Evolutionary conservation across 2,113 vertebrate genomes (phyloP), one percentile per base, ranked within the genome.

Genomic region (Rhinoderma darwinii): DNA sequence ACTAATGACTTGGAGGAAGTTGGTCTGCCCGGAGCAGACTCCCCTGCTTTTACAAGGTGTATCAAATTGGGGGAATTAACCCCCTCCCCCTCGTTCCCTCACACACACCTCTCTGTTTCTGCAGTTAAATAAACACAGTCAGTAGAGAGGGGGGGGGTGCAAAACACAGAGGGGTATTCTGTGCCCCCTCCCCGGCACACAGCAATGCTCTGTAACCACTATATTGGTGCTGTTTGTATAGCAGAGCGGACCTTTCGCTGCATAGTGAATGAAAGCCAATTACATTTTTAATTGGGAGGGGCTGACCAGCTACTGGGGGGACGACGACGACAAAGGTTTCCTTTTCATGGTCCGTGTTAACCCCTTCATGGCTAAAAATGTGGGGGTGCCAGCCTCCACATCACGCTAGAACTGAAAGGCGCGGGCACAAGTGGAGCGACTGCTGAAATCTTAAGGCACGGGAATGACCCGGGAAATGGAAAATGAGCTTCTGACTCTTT

Each of bases 41-140:
- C 59, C 50, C 44, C 85, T 61, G 85, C 85, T 74, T 87, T 87
- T 87, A 87, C 90, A 79, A 92, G 91, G 92, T 91, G 89, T 91
- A 91, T 91, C 90, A 89, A 20, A 90, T 90, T 0, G 27, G 89
- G 90, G 91, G 90, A 90, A 90, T 82, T 88, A 89, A 81, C 88
- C 88, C 90, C 89, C 90, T 84, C 86, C 89, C 25, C 76, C 89
- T 89, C 86, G 56, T 89, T 86, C 87, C 37, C 84, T 83, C 86
- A 78, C 85, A 87, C 85, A 82, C 78, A 74, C 85, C 63, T 80
- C 85, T 87, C 73, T 89, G 85, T 87, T 82, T 43, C 85, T 61
- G 30, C 88, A 89, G 89, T 89, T 89, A 92, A 92, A 90, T 89
- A 90, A 90, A 91, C 88, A 90, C 50, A 87, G 51, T 39, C 39